Percentiles rank a stretch among this genome's conserved stretches.
These are phyloP conservation scores for Capitulum mitella DNA, from an alignment of 2,888 invertebrate species.

Conservation along the genomic window DNA sequence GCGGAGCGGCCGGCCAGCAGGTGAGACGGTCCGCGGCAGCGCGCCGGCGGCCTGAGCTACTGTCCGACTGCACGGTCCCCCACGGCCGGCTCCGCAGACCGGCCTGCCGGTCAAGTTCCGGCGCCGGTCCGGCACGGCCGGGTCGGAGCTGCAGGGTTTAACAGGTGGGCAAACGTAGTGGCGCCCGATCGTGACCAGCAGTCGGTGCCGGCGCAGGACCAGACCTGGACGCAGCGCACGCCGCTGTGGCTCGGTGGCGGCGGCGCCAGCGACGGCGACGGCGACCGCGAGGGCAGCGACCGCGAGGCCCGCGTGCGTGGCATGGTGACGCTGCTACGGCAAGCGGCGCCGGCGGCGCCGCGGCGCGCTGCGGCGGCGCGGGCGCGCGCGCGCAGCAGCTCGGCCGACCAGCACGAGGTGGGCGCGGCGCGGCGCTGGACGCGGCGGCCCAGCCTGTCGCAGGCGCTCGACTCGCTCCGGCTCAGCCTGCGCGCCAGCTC, in stretches of 20 bases:
- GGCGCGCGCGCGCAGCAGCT: neutral
- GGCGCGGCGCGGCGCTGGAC: neutral
- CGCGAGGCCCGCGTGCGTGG: neutral
- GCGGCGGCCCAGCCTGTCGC: neutral
- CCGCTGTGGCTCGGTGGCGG: neutral
- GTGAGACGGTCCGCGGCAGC: too few relatives aligned
- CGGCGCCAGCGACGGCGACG: neutral
- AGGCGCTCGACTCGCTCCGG: slow-evolving; percentile 1
- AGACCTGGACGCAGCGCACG: neutral
- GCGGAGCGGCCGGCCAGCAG: too few relatives aligned
- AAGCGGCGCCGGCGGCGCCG: neutral
- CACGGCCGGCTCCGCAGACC: too few relatives aligned
- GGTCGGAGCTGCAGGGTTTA: neutral
- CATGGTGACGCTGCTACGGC: neutral
- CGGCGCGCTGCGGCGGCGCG: neutral
- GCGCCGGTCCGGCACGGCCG: too few relatives aligned
- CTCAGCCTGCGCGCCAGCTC: neutral
- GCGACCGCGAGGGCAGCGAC: neutral
- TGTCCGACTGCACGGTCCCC: too few relatives aligned
- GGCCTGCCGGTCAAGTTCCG: too few relatives aligned
- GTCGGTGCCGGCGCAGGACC: neutral
- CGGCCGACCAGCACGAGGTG: neutral
- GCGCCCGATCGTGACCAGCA: neutral
- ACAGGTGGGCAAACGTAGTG: too few relatives aligned
- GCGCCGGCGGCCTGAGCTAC: too few relatives aligned